Evolutionary conservation across 2,113 vertebrate genomes (phyloP), one percentile per base, ranked within the genome.

Genomic region (Eulemur rufifrons): DNA sequence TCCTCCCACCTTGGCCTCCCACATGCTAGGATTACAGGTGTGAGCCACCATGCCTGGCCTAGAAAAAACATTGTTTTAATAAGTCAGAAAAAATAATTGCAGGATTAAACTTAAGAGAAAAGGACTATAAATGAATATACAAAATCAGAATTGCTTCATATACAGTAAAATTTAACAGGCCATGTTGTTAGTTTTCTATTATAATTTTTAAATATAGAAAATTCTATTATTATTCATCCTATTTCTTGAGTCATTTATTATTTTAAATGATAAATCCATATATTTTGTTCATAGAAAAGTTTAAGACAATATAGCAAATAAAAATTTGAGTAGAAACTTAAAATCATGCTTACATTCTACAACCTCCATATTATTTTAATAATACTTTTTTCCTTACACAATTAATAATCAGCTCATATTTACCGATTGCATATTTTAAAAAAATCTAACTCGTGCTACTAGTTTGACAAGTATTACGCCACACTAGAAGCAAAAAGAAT

Each of bases 381-480:
- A 34, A 59, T 27, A 47, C 4, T 45, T 84, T 92, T 74, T 80
- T 56, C 52, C 78, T 54, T 82, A 81, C 25, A 18, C 29, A 86
- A 45, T 80, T 54, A 68, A 68, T 20, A 52, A 76, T 66, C 29
- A 74, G 15, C 56, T 18, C 39, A 39, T 7, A 59, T 14, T 47
- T 47, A 39, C 20, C 5, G 15, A 23, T n/a, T 71, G 14, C 0
- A 23, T 56, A 34, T 76, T 84, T 32, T 15, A 25, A 93, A 92
- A 87, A 93, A 89, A 20, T 86, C 54, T 42, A 71, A 23, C 85
- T 77, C 2, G 29, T 18, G n/a, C 86, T 92, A 61, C 94, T 73
- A 45, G 96, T 66, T 94, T 76, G 85, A 86, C 77, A 83, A 96
- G 96, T 59, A 11, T 56, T 77, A 39, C 37, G 63, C 87, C 78